These are phyloP conservation scores for Pogonomyrmex californicus DNA, from an alignment of 1,140 invertebrate genomes.

Conservation along the genomic window DNA sequence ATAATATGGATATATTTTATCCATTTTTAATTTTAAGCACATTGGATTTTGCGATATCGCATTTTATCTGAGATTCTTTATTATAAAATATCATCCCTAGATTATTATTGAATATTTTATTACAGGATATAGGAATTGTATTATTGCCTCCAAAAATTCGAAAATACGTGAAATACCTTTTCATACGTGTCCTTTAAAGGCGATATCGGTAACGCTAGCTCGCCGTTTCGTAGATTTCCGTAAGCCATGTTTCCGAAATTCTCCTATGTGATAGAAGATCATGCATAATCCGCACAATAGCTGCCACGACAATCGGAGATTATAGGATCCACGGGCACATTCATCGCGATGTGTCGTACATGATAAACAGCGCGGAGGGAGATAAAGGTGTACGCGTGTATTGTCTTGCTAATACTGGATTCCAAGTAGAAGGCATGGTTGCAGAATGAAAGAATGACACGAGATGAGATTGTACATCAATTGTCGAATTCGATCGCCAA, in stretches of 20 bases:
- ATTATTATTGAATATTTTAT: background rate
- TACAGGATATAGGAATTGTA: background rate
- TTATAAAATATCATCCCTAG: background rate
- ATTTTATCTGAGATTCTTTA: background rate
- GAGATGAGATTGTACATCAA: background rate
- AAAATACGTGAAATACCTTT: background rate
- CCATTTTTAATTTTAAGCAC: background rate
- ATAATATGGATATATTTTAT: background rate
- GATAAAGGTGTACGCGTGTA: background rate
- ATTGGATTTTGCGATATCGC: background rate
- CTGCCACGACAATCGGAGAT: slow-evolving; percentile 65
- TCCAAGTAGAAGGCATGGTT: slow-evolving; percentile 25
- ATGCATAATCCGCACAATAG: slow-evolving; percentile 65
- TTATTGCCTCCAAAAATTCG: background rate
- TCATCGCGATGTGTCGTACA: slow-evolving; percentile 59
- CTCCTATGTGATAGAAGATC: slow-evolving; percentile 53
- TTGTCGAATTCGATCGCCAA: background rate
- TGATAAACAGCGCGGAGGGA: slow-evolving; percentile 54
- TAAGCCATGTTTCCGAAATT: slow-evolving; percentile 41
- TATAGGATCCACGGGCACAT: slow-evolving; percentile 62
- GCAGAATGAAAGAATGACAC: slow-evolving; percentile 34
- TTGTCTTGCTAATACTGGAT: slow-evolving; percentile 64
- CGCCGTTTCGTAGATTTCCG: slow-evolving; percentile 15
- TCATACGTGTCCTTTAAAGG: background rate
- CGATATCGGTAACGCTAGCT: background rate